Base-by-base conservation (phyloP, 2,888 invertebrate species). In the Luperina testacea region DNA sequence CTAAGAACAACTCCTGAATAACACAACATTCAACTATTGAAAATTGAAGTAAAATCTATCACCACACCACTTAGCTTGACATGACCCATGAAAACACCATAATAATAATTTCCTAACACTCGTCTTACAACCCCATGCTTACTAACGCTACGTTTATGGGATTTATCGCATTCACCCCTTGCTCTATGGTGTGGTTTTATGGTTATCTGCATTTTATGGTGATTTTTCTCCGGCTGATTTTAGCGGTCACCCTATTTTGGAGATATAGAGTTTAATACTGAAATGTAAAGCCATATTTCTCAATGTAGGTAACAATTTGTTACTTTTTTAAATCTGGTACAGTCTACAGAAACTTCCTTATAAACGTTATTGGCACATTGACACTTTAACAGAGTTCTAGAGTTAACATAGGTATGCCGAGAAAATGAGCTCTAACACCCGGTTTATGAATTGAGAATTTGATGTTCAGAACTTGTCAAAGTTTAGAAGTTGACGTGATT, bases 171-270 rank as follows among this genome's bases (percentile, higher is more conserved):
- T 83, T 81, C 87, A 85, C 89, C 92, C 92, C 87, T 87, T 82
- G 69, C 69, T 80, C 57, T 71, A 78, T 78, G 77, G 69, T 71
- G 69, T 79, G 87, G 85, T 90, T 92, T 92, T 92, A 92, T 90
- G 90, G 89, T 90, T 91, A 92, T 93, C 91, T 90, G 90, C 83
- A 72, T 93, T 93, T 93, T 93, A 94, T 94, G 92, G 89, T 89
- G 89, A 90, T 89, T 81, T 81, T 83, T 87, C 84, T 77, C 72
- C 75, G 81, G 77, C 78, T 83, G 80, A 86, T 87, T 87, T 88
- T 79, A 45, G 45, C 76, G 76, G 68, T 78, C 71, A 81, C 65
- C 76, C 77, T 57, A 74, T 72, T 77, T 72, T 78, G 61, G 69
- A 59, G 42, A 82, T 13, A 63, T 53, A 59, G 69, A n/a, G 48